Base-by-base conservation (phyloP, 1,140 invertebrate genomes). In the Colletes gigas region DNA sequence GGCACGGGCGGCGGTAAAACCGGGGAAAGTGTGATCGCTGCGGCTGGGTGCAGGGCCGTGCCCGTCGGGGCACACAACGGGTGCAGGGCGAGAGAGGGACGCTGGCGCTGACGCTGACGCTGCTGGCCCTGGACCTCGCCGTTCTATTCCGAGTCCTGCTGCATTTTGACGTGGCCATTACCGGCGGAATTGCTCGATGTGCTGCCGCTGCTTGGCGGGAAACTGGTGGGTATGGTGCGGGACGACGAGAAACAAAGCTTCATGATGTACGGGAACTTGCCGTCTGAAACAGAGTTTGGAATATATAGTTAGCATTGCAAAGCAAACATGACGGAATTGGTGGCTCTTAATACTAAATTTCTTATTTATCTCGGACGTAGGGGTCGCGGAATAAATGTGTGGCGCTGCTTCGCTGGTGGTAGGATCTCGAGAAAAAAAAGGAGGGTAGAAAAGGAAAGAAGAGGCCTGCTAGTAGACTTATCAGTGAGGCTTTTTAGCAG, bases 181-280 rank as follows among this genome's bases (percentile, higher is more conserved):
- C 91, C 92, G 86, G 90, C 86, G 79, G 92, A 90, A 90, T 91
- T 93, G 86, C 90, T 91, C 60, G 91, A 89, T 67, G 88, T 83
- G 81, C 86, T 90, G 78, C 88, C 87, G 74, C 89, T 91, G 87
- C 89, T 91, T 3, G 92, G 89, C 30, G 92, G 92, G 90, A 93
- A 93, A 83, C 89, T 93, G 66, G 91, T 90, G n/a, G 93, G 95
- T 86, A 97, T 97, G 91, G 96, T 96, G 90, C 97, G 96, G 70
- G 97, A 97, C 79, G 97, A 97, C 30, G 97, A 98, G 94, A 98
- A 98, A 92, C 98, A 98, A 78, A 99, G 94, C 94, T 99, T 99
- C 96, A 99, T 97, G 88, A 98, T 97, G 94, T 98, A 99, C 78
- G 98, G 98, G 93, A 98, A 98, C 94, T 99, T 99, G 78, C 97